Base-by-base conservation (phyloP, 2,888 invertebrate species). In the Drosophila monieri region DNA sequence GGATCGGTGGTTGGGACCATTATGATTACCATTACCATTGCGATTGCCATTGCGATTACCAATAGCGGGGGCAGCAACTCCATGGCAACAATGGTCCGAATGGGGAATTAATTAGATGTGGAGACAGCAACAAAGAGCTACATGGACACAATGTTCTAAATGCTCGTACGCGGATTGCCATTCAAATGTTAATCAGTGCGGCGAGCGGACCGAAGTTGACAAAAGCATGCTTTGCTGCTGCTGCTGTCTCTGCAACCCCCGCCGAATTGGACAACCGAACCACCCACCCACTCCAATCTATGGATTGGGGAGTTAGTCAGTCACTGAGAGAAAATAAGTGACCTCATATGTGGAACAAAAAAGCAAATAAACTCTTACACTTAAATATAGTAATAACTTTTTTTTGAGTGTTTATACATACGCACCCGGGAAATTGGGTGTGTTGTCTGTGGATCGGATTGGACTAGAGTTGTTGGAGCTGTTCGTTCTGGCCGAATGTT, bases 61-160 rank as follows among this genome's bases (percentile, higher is more conserved):
- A 86, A 76, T 76, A 73, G 76, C 69, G 66, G 69, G 77, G 76
- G 72, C 71, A 73, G 70, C 75, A 61, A 87, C 77, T 88, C 81
- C 83, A 84, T 60, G 71, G 53, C 83, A 85, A 83, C 77, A 80
- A 80, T 90, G 78, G 77, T 18, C 58, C 55, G 56, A 70, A 72
- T 74, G 83, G 80, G 85, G 87, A 88, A 85, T 88, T 90, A 90
- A 89, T 90, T 89, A 88, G 81, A 81, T 80, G 88, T 85, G 87
- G 85, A 84, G 81, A 85, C 79, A 84, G 84, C 77, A 85, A 77
- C 74, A 76, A 74, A 51, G 52, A 64, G 52, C 55, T 39, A 68
- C 58, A 56, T 41, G 59, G 41, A 57, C 53, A 74, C 56, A 41
- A 61, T 52, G 62, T 72, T 65, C 48, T 67, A 67, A 49, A 68